Conservation (phyloP, 1,140 invertebrate genomes). For the Fopius arisanus region DNA sequence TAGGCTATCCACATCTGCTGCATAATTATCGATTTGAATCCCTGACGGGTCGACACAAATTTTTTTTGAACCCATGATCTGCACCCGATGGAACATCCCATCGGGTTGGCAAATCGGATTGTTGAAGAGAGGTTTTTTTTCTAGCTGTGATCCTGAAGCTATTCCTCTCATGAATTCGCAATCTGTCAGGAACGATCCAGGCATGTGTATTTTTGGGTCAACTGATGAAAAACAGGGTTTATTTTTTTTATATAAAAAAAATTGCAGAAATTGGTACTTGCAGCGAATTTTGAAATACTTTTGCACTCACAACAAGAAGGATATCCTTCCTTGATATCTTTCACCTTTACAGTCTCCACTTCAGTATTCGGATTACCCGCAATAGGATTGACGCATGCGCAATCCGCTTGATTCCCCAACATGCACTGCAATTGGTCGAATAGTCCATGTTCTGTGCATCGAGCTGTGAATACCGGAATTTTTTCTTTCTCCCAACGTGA, state of each 20-base stretch:
- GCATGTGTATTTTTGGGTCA: slow-evolving; percentile 44
- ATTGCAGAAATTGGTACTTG: too few species aligned
- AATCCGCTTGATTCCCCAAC: slow-evolving; percentile 50
- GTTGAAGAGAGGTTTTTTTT: background rate
- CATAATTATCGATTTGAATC: slow-evolving; percentile 59
- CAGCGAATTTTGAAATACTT: background rate
- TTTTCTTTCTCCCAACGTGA: background rate
- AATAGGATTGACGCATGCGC: slow-evolving; percentile 65
- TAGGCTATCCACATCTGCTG: slow-evolving; percentile 43
- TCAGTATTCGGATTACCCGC: slow-evolving; percentile 56
- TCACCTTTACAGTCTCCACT: slow-evolving; percentile 52
- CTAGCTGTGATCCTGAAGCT: background rate
- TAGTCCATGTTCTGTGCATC: slow-evolving; percentile 66
- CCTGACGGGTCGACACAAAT: slow-evolving; percentile 66
- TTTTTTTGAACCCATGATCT: slow-evolving; percentile 55
- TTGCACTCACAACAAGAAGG: slow-evolving; percentile 67
- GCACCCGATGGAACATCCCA: slow-evolving; percentile 62
- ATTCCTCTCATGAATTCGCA: slow-evolving; percentile 59
- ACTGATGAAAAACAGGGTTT: too few species aligned
- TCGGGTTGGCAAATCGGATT: slow-evolving; percentile 64
- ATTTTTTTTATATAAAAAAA: too few species aligned
- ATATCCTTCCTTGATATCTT: slow-evolving; percentile 51
- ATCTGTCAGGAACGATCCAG: slow-evolving; percentile 57
- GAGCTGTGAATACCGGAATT: slow-evolving; percentile 34
- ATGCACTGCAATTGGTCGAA: slow-evolving; percentile 68